phyloP scores from a whole-genome alignment of 2,113 vertebrate species.

The Mustela nigripes region DNA sequence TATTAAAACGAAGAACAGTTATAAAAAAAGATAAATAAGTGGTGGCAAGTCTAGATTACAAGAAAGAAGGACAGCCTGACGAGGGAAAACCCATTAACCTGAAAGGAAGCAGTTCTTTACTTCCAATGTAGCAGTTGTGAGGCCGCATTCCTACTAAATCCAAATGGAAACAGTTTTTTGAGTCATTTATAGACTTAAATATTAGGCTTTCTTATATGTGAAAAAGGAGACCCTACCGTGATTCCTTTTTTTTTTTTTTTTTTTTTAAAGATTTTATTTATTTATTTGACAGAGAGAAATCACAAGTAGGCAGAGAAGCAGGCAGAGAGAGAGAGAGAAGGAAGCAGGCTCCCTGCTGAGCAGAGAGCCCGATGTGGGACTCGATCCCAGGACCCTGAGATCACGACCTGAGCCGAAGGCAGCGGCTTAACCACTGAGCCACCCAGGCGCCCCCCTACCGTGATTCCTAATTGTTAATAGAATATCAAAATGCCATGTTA shows the following conservation, averaged over 20 bases:
- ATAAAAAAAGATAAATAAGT: conserved; percentile 51
- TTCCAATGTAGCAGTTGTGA: background rate
- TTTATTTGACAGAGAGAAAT: too few relatives aligned
- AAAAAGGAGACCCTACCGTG: background rate
- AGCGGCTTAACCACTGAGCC: too few relatives aligned
- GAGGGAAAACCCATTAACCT: conserved; percentile 74
- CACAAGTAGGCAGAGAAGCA: too few relatives aligned
- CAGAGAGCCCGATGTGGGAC: too few relatives aligned
- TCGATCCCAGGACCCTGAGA: too few relatives aligned
- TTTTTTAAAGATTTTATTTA: too few relatives aligned
- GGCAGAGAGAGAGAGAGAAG: too few relatives aligned
- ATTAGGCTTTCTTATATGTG: background rate
- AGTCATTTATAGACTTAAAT: conserved; percentile 39
- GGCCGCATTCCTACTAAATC: background rate
- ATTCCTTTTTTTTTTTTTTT: too few relatives aligned
- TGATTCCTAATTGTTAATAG: background rate
- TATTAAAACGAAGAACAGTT: conserved; percentile 67
- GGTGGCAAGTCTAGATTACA: conserved; percentile 13
- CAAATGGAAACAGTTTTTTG: background rate
- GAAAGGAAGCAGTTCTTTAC: conserved; percentile 46
- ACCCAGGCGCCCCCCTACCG: too few relatives aligned
- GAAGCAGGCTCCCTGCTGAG: too few relatives aligned
- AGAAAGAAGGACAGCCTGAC: conserved; percentile 60
- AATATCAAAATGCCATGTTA: background rate
- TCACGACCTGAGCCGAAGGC: too few relatives aligned